Evolutionary conservation across 2,113 vertebrate species (phyloP).

Genomic region (Epinephelus lanceolatus): DNA sequence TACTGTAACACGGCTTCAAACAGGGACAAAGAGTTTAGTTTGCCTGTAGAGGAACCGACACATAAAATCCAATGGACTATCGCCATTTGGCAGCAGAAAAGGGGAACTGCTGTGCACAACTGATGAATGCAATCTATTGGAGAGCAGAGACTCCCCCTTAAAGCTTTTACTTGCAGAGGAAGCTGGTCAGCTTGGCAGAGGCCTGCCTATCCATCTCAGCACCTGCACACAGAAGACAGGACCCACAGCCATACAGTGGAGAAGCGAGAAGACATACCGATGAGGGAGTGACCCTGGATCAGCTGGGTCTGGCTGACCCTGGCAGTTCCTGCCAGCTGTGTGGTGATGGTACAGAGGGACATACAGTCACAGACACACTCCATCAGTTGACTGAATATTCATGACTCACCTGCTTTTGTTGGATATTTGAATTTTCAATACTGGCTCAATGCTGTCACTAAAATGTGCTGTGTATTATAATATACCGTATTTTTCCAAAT

Average conservation of each 20-base stretch:
- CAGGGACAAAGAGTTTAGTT: conserved; percentile 22
- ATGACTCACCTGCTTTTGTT: not conserved
- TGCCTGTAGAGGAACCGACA: conserved; percentile 80
- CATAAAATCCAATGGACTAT: conserved; percentile 78
- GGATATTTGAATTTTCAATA: not conserved
- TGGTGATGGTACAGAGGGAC: not conserved
- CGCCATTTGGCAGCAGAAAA: conserved; percentile 87
- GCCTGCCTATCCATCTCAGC: conserved; percentile 65
- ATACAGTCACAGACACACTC: not conserved
- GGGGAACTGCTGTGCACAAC: conserved; percentile 76
- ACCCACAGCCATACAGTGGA: conserved; percentile 19
- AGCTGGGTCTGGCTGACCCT: not conserved
- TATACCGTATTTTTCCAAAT: not conserved
- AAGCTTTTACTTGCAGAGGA: conserved; percentile 67
- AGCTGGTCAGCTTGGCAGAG: conserved; percentile 74
- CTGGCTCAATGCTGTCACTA: not conserved
- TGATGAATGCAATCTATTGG: conserved; percentile 78
- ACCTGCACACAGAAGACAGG: conserved; percentile 63
- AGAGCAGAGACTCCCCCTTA: conserved; percentile 78
- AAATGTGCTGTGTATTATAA: not conserved
- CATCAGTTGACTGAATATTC: not conserved
- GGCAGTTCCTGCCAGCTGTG: conserved; percentile 20
- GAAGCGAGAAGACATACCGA: conserved; percentile 24
- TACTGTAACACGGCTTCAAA: not conserved
- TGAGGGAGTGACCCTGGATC: conserved; percentile 24